phyloP scores from a whole-genome alignment of 2,888 invertebrate genomes.

The Hylaea fasciaria region DNA sequence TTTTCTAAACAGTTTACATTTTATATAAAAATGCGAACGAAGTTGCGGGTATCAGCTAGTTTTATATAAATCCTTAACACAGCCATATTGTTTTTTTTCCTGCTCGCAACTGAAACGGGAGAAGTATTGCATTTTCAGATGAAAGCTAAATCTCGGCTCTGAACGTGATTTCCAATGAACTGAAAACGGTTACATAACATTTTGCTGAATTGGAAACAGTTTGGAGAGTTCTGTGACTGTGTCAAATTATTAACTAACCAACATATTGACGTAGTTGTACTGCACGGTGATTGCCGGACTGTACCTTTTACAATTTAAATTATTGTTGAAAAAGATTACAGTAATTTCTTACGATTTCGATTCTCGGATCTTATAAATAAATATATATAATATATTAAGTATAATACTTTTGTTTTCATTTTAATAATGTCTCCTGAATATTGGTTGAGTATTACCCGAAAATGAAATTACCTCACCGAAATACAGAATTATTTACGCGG shows the following conservation, averaged over 20 bases:
- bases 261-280: too few species aligned
- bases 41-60: too few species aligned
- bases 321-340: too few species aligned
- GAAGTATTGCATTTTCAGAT: constrained; percentile 38
- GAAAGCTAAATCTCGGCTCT: constrained; percentile 11
- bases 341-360: too few species aligned
- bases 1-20: too few species aligned
- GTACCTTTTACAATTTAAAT: neutral
- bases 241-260: too few species aligned
- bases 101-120: constrained; percentile 31
- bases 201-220: constrained; percentile 1
- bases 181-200: constrained; percentile 1
- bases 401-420: too few species aligned
- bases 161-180: constrained; percentile 18
- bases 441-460: neutral
- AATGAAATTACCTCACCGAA: neutral
- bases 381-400: too few species aligned
- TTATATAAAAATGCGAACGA: too few species aligned
- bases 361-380: too few species aligned
- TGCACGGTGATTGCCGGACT: too few species aligned
- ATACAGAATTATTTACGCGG: constrained; percentile 22
- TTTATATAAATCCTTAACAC: constrained; percentile 49
- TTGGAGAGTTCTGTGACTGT: neutral
- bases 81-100: constrained; percentile 51
- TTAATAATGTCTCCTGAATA: too few species aligned